Evolutionary conservation across 2,888 invertebrate species (phyloP).

Genomic region (Entomobrya proxima): DNA sequence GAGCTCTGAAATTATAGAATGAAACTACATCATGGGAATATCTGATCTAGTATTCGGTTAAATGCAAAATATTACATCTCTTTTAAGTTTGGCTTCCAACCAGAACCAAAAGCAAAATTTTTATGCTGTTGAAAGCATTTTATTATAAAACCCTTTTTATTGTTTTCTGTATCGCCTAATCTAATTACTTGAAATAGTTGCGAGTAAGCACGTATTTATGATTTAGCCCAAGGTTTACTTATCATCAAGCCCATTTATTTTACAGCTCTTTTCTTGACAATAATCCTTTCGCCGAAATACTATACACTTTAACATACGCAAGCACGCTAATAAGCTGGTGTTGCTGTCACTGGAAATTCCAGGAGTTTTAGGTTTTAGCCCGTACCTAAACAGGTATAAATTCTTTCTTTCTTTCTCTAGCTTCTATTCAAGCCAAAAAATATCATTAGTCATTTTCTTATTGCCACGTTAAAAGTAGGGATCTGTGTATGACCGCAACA

Average conservation of each 20-base stretch:
- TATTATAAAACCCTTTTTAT: not conserved
- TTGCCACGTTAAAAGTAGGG: not conserved
- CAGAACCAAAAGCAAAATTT: too few relatives aligned
- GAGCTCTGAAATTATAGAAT: too few relatives aligned
- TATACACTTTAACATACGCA: too few relatives aligned
- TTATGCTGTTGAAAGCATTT: not conserved
- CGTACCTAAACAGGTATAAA: too few relatives aligned
- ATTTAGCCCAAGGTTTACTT: not conserved
- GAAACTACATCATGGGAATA: too few relatives aligned
- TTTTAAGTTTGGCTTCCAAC: slow-evolving; percentile 16
- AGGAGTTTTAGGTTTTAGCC: too few relatives aligned
- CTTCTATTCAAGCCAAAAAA: too few relatives aligned
- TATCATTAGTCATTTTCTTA: slow-evolving; percentile 20
- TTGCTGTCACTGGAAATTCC: slow-evolving; percentile 40
- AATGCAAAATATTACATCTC: too few relatives aligned
- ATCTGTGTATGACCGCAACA: not conserved
- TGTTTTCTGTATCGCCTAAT: not conserved
- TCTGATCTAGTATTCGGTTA: too few relatives aligned
- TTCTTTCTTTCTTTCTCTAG: too few relatives aligned
- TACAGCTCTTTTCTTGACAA: not conserved
- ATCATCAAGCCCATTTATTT: not conserved
- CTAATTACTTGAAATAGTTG: not conserved
- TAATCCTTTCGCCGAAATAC: slow-evolving; percentile 15
- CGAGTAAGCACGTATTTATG: not conserved
- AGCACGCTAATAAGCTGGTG: slow-evolving; percentile 21